phyloP scores from a whole-genome alignment of 2,888 invertebrate genomes.

The Ormyrus nitidulus region DNA sequence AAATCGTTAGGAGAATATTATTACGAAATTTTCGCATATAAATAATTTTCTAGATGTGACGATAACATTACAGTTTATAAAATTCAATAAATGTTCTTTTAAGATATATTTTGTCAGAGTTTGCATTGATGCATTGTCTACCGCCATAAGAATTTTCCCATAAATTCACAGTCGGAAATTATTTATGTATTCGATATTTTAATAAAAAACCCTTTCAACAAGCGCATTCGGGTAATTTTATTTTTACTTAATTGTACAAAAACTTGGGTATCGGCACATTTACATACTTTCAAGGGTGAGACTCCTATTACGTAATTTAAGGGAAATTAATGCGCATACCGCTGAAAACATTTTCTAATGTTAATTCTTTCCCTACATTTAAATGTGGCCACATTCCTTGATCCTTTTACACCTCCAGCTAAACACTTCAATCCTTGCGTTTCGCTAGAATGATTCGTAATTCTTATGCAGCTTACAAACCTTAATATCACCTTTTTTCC shows the following conservation, averaged over 20 bases:
- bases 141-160: no score
- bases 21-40: no score
- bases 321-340: conserved; percentile 37
- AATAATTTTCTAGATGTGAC: no score
- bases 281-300: conserved; percentile 19
- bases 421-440: no score
- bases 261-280: background rate
- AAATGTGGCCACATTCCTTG: no score
- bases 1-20: no score
- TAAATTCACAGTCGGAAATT: background rate
- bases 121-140: no score
- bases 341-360: conserved; percentile 15
- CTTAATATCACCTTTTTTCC: background rate
- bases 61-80: no score
- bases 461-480: background rate
- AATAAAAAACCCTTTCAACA: no score
- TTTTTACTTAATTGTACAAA: conserved; percentile 7
- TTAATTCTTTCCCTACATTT: conserved; percentile 6
- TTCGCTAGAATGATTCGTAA: background rate
- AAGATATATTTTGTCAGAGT: no score
- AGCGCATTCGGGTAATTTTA: conserved; percentile 17
- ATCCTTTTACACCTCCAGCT: no score
- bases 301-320: conserved; percentile 35
- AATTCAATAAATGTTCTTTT: no score
- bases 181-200: background rate